These are phyloP conservation scores for Nyctibius bracteatus DNA, from an alignment of 2,113 vertebrate species.

Conservation along the genomic window DNA sequence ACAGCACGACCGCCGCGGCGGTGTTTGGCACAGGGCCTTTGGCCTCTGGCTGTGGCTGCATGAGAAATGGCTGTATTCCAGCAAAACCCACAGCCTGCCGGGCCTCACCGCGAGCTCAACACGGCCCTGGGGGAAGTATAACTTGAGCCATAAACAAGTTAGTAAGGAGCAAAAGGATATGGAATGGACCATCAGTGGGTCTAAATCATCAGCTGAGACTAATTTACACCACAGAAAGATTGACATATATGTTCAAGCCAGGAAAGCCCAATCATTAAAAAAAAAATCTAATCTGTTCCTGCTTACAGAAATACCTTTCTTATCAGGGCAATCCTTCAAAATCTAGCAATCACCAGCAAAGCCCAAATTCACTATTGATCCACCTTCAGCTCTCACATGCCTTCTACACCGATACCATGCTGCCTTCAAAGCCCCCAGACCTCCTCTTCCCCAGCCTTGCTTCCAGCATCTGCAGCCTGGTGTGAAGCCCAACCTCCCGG, in stretches of 20 bases:
- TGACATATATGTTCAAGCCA: not conserved
- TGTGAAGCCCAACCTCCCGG: accelerated
- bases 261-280: not conserved
- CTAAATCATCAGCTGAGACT: constrained; percentile 2
- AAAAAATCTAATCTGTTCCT: not conserved
- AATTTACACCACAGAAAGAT: not conserved
- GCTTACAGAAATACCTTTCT: not conserved
- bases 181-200: not conserved
- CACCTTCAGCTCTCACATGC: not conserved
- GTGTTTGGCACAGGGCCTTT: accelerated
- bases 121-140: not conserved
- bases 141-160: constrained; percentile 1
- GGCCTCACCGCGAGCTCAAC: not conserved
- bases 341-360: not conserved
- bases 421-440: not conserved
- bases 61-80: not conserved
- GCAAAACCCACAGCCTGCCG: not conserved
- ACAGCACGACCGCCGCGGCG: accelerated
- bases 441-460: not conserved
- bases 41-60: not conserved
- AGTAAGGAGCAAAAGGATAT: not conserved
- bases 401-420: not conserved
- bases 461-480: not conserved
- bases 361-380: not conserved
- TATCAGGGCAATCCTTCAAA: constrained; percentile 15